Evolutionary conservation across 2,113 vertebrate genomes (phyloP), one percentile per base, ranked within the genome.

Genomic region (Archocentrus centrarchus): DNA sequence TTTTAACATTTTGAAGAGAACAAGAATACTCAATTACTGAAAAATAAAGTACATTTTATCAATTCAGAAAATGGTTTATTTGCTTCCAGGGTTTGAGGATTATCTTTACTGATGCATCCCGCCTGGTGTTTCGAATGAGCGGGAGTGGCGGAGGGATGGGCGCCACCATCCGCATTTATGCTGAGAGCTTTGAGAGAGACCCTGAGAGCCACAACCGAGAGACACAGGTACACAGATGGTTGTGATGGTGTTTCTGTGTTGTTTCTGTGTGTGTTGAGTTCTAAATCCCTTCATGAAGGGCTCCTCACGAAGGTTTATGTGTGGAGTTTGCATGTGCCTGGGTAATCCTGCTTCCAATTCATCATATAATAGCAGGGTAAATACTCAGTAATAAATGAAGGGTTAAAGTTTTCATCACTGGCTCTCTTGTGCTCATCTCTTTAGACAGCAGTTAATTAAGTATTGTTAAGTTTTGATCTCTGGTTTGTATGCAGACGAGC

Each of bases 171-270:
- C 96, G 98, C 20, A 97, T 99, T 85, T 99, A 99, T 1, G 98
- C 98, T 0, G 98, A 99, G 94, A 98, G 97, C 94, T 98, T 97
- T 1, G 98, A 99, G 90, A 97, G 96, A 88, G 98, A 99, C 88
- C 97, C 97, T 1, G 97, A 97, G 83, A 97, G 96, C 50, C 98
- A 98, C 62, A 96, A 94, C 85, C 97, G 96, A 92, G 98, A 99
- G 85, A 96, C 98, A 27, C 98, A 99, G 97, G 98, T 96, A 91
- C n/a, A 93, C 95, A 91, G 7, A 95, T 93, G 84, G 5, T 41
- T n/a, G 37, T 18, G 53, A 17, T 17, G 30, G n/a, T 37, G 11
- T 58, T 24, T 76, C 3, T 75, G 47, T 24, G 63, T 15, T 64
- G 24, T 86, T n/a, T n/a, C n/a, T 66, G 22, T 82, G 59, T 73